Conservation (phyloP, 2,888 invertebrate species). For the Volucella inanis region DNA sequence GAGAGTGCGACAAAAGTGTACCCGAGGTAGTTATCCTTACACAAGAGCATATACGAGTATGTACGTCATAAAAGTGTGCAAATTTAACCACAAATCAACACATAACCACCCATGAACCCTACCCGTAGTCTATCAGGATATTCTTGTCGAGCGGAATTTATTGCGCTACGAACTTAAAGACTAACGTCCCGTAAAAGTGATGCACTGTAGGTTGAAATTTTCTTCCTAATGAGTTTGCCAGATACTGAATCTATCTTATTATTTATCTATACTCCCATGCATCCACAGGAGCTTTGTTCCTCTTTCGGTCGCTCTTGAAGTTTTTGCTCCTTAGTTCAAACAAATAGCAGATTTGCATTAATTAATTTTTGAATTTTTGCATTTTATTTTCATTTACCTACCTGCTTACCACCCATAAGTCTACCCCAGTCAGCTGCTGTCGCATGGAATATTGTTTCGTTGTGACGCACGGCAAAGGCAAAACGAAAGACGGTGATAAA, state of each 20-base stretch:
- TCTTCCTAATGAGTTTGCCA: slow-evolving; percentile 70
- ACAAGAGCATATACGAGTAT: neutral
- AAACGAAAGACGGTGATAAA: slow-evolving; percentile 52
- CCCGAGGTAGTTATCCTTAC: slow-evolving; percentile 16
- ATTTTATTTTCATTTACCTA: slow-evolving; percentile 19
- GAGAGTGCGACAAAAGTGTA: slow-evolving; percentile 6
- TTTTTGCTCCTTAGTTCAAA: slow-evolving; percentile 26
- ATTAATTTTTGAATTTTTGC: slow-evolving; percentile 35
- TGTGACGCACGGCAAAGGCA: neutral
- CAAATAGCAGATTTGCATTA: slow-evolving; percentile 45
- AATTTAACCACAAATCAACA: slow-evolving; percentile 21
- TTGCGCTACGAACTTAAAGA: slow-evolving; percentile 41
- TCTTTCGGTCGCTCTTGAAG: slow-evolving; percentile 16
- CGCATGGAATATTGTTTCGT: slow-evolving; percentile 30
- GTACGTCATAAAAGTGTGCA: slow-evolving; percentile 8
- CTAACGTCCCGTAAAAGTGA: slow-evolving; percentile 37
- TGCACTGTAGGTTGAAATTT: slow-evolving; percentile 60
- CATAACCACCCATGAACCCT: neutral
- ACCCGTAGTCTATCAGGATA: slow-evolving; percentile 42
- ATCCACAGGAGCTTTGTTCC: neutral
- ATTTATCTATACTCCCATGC: neutral
- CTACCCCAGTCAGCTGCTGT: neutral
- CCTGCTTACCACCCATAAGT: neutral
- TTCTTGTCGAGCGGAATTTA: slow-evolving; percentile 55
- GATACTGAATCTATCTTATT: slow-evolving; percentile 63